Percentiles rank a stretch among this genome's conserved stretches.
Evolutionary conservation across 2,797 vertebrate genomes (phyloP).

Genomic region (Perodicticus potto): DNA sequence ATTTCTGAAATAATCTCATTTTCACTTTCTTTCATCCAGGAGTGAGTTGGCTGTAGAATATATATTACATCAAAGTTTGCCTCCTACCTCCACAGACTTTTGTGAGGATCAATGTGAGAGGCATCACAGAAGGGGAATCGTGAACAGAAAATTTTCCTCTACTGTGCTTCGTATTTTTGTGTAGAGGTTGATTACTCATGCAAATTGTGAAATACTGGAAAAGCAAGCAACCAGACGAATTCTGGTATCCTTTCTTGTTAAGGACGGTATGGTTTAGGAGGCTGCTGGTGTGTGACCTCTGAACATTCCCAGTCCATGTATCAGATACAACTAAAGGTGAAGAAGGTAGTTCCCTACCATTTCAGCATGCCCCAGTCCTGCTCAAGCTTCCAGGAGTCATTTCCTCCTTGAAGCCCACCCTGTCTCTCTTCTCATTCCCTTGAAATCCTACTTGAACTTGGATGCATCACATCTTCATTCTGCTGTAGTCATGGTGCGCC

Average conservation of each 20-base stretch:
- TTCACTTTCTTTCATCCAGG: background rate
- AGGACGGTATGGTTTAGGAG: background rate
- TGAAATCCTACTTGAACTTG: background rate
- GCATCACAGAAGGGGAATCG: background rate
- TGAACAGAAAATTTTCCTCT: background rate
- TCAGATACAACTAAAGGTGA: background rate
- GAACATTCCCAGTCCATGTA: background rate
- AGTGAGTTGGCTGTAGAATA: background rate
- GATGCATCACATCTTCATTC: rapidly evolving
- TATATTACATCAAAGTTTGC: background rate
- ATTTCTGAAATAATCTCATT: background rate
- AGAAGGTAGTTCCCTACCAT: rapidly evolving
- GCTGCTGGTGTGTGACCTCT: background rate
- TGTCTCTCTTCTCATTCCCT: background rate
- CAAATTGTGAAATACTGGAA: background rate
- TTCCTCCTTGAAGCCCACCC: background rate
- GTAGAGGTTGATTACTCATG: background rate
- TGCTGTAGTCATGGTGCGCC: rapidly evolving
- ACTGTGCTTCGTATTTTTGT: background rate
- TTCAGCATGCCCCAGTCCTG: background rate
- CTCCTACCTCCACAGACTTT: background rate
- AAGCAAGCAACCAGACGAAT: background rate
- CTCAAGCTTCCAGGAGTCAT: background rate
- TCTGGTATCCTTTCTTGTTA: background rate
- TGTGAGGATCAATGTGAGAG: background rate